Conservation (phyloP, 2,113 vertebrate genomes). For the Rhipidura dahli region DNA sequence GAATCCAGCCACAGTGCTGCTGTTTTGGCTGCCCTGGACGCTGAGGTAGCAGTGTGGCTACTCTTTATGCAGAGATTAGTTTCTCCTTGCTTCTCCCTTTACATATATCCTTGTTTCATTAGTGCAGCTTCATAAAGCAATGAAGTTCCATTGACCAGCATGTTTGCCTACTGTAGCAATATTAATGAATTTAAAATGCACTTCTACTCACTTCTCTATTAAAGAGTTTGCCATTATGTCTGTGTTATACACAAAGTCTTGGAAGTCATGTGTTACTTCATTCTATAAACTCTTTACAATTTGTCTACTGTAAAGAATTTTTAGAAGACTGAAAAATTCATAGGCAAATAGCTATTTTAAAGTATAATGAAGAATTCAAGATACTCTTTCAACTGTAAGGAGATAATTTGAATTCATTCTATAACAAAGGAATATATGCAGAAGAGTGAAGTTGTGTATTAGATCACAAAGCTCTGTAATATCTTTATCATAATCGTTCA, state of each 20-base stretch:
- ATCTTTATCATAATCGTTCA: neutral
- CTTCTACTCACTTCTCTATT: neutral
- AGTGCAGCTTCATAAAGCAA: neutral
- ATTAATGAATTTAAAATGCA: neutral
- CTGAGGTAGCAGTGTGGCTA: neutral
- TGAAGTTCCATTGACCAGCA: neutral
- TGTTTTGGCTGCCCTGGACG: neutral
- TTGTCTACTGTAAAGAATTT: neutral
- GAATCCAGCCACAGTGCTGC: neutral
- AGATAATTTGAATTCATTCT: constrained; percentile 3
- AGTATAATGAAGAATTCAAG: neutral
- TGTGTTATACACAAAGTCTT: neutral
- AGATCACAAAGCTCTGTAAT: neutral
- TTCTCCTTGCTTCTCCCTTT: neutral
- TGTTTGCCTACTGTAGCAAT: neutral
- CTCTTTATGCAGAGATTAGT: neutral
- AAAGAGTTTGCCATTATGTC: neutral
- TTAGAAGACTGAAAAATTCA: neutral
- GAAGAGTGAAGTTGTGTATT: neutral
- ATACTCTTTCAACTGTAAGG: neutral
- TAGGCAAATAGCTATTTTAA: neutral
- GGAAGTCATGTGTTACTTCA: neutral
- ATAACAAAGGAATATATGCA: neutral
- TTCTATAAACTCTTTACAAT: neutral
- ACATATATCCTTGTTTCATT: neutral